phyloP scores from a whole-genome alignment of 1,140 invertebrate genomes.

The Portunus trituberculatus region DNA sequence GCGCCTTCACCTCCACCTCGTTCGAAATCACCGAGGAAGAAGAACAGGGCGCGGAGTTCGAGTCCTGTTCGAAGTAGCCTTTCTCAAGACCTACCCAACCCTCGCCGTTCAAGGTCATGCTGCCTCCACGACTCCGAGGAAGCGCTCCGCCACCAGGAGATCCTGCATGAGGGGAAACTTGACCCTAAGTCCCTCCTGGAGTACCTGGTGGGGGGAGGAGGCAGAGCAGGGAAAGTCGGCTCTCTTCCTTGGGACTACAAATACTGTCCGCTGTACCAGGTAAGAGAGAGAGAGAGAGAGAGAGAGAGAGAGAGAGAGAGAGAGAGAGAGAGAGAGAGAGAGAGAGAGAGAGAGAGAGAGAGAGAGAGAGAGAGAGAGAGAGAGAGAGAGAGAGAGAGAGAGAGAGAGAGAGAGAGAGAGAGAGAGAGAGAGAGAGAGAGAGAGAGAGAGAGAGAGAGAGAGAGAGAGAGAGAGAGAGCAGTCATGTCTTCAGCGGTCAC shows the following conservation, averaged over 20 bases:
- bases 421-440: conserved; percentile 23
- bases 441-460: conserved; percentile 33
- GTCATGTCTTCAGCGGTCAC: no score
- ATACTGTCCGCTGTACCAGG: conserved; percentile 62
- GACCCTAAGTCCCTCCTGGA: conserved; percentile 48
- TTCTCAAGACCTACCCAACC: conserved; percentile 16
- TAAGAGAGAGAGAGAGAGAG: conserved; percentile 15
- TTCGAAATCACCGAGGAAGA: conserved; percentile 31
- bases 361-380: conserved; percentile 2
- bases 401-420: conserved; percentile 30
- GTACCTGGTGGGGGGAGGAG: conserved; percentile 31
- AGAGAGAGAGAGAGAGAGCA: conserved; percentile 24
- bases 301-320: conserved; percentile 32
- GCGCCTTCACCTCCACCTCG: conserved; percentile 39
- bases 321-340: conserved; percentile 38
- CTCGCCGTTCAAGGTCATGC: conserved; percentile 61
- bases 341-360: no score
- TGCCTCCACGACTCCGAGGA: conserved; percentile 60
- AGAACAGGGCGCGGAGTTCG: conserved; percentile 40
- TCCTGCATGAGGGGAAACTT: neutral
- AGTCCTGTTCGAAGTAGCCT: conserved; percentile 39
- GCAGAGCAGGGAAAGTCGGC: neutral
- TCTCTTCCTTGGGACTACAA: conserved; percentile 62
- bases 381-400: conserved; percentile 33
- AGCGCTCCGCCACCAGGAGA: conserved; percentile 37